A percentile compares a stretch with the other conserved stretches of the same genome.
Conservation (phyloP, 2,113 vertebrate genomes). For the Sterrhoptilus dennistouni region DNA sequence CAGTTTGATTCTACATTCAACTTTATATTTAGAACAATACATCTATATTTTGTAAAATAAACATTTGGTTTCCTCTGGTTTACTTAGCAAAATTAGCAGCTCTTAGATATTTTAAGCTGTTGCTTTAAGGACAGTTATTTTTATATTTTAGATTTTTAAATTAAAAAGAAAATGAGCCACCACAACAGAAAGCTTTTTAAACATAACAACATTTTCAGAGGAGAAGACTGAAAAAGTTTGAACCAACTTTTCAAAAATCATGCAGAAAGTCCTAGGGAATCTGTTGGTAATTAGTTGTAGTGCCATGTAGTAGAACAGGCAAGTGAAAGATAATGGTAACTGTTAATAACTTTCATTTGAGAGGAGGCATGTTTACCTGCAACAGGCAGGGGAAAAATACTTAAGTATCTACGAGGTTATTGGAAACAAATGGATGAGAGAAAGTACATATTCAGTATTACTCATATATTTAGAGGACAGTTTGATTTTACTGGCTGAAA, state of each 20-base stretch:
- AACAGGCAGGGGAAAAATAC: background rate
- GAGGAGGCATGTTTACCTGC: background rate
- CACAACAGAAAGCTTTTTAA: constrained; percentile 15
- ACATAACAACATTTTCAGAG: constrained; percentile 37
- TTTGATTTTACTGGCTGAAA: constrained; percentile 75
- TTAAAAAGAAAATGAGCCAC: background rate
- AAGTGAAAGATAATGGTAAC: background rate
- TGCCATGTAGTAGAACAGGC: background rate
- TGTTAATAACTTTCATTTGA: background rate
- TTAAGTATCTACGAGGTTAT: background rate
- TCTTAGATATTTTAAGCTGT: constrained; percentile 43
- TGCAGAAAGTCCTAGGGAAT: background rate
- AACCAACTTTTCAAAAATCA: constrained; percentile 11
- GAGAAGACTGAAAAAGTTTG: background rate
- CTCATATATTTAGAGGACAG: constrained; percentile 49
- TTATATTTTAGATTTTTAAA: constrained; percentile 57
- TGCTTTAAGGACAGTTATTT: constrained; percentile 61
- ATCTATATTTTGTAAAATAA: constrained; percentile 19
- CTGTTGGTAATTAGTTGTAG: background rate
- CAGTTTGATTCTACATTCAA: constrained; percentile 41
- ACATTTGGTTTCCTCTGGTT: constrained; percentile 22
- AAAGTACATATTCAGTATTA: constrained; percentile 73
- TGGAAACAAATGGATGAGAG: constrained; percentile 31
- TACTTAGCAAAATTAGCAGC: constrained; percentile 31
- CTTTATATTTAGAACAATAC: constrained; percentile 63